These are phyloP conservation scores for Cactoblastis cactorum DNA, from an alignment of 2,888 invertebrate genomes.

Conservation along the genomic window DNA sequence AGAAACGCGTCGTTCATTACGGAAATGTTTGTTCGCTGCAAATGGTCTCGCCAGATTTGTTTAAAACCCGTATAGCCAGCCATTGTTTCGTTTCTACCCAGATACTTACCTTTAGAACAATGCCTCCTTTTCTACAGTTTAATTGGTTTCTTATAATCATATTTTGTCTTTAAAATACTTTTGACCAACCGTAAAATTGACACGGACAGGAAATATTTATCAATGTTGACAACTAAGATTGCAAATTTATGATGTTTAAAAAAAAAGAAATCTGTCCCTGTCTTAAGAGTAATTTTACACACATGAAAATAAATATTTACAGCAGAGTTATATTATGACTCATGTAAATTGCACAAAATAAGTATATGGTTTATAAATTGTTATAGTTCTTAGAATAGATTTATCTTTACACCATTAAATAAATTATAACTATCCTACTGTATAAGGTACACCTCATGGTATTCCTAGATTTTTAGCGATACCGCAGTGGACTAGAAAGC, in stretches of 20 bases:
- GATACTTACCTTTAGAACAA: slow-evolving; percentile 8
- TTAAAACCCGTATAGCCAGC: slow-evolving; percentile 21
- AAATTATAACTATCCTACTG: background rate
- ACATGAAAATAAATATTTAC: too few relatives aligned
- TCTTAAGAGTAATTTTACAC: too few relatives aligned
- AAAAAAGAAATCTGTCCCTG: too few relatives aligned
- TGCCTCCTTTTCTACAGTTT: background rate
- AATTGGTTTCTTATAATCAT: background rate
- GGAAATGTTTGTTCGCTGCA: slow-evolving; percentile 13
- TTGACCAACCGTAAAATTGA: too few relatives aligned
- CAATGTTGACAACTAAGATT: too few relatives aligned
- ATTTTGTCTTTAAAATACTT: too few relatives aligned
- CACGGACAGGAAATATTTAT: too few relatives aligned
- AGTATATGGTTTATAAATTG: too few relatives aligned
- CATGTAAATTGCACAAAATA: too few relatives aligned
- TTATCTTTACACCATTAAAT: background rate
- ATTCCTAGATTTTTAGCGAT: background rate
- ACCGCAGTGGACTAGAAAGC: background rate
- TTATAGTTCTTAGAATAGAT: background rate
- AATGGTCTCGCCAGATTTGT: slow-evolving; percentile 18
- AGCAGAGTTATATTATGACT: too few relatives aligned
- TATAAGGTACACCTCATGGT: background rate
- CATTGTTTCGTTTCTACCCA: slow-evolving; percentile 21
- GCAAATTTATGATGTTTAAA: too few relatives aligned
- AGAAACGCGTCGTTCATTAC: slow-evolving; percentile 7